Base-by-base conservation (phyloP, 2,888 invertebrate species). In the Leptarthrus brevirostris region DNA sequence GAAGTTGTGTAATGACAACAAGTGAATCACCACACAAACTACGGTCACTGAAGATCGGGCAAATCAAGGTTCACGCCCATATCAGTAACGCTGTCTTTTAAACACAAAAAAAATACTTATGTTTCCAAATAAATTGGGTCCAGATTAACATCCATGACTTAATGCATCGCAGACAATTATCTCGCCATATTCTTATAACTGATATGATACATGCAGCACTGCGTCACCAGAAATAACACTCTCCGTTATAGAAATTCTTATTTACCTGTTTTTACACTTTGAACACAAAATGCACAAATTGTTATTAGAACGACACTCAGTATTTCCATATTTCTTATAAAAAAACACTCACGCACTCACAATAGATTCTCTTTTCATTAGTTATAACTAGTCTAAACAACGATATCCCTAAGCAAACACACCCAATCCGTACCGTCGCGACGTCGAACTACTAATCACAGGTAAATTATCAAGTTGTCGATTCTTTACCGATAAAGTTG, bases 181-280 rank as follows among this genome's bases (percentile, higher is more conserved):
- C 14, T 47, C 16, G 26, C 64, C 18, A 26, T 26, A 26, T 47
- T 47, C 64, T 47, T 16, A 2, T 6, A 12, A 47, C 3, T 2
- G 26, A 66, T 6, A 24, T 22, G 20, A 2, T 40, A 14, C 8
- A 56, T n/a, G n/a, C 40, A 52, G 26, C 26, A 26, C 16, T 47
- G 64, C 64, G 64, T 47, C 64, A 22, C 40, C 47, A 3, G n/a
- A 16, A 14, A 14, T n/a, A 24, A 26, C 64, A 47, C 61, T 14
- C 18, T 26, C 14, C 30, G 20, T 58, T 73, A 34, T 8, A 30
- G 20, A 49, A 44, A 34, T 8, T 52, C 47, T 66, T 72, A 71
- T 74, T 76, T 70, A 76, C 76, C 76, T 76, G 76, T 54, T 72
- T 44, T 47, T 44, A 72, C 72, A 61, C 61, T 70, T 34, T 61